A percentile compares a stretch with the other conserved stretches of the same genome.
Evolutionary conservation across 2,113 vertebrate genomes (phyloP).

Genomic region (Aphyosemion australe): DNA sequence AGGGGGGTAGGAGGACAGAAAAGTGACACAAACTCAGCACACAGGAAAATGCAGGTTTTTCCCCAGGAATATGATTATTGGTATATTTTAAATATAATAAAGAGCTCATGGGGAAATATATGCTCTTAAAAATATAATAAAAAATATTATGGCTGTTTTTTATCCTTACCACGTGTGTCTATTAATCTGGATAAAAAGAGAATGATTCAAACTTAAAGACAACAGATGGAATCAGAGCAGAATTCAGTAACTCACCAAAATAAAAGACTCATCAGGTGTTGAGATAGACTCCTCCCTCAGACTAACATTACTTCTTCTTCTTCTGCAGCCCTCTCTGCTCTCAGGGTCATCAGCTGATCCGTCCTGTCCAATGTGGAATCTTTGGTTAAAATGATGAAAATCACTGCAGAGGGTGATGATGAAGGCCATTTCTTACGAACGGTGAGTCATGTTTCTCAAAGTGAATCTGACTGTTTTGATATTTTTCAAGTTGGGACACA

Average conservation of each 20-base stretch:
- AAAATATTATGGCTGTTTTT: too few relatives aligned
- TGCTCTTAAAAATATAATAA: too few relatives aligned
- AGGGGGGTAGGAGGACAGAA: neutral
- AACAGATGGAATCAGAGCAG: too few relatives aligned
- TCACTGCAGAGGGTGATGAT: slow-evolving; percentile 66
- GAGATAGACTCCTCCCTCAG: neutral
- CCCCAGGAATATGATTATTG: too few relatives aligned
- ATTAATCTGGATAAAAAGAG: too few relatives aligned
- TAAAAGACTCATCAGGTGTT: neutral
- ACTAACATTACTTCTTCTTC: neutral
- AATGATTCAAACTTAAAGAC: too few relatives aligned
- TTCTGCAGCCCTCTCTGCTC: neutral
- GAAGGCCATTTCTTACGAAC: slow-evolving; percentile 78
- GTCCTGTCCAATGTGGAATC: neutral
- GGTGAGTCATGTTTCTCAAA: slow-evolving; percentile 61
- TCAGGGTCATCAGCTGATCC: neutral
- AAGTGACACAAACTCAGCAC: neutral
- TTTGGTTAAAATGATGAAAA: slow-evolving; percentile 47
- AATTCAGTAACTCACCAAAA: too few relatives aligned
- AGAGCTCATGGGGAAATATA: too few relatives aligned
- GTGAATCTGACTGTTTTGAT: neutral
- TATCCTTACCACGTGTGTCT: too few relatives aligned
- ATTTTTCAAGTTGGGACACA: neutral
- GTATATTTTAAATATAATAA: too few relatives aligned
- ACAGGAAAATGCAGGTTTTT: too few relatives aligned